A percentile compares a stretch with the other conserved stretches of the same genome.
These are phyloP conservation scores for Acyrthosiphon pisum DNA, from an alignment of 1,140 invertebrate species.

Conservation along the genomic window DNA sequence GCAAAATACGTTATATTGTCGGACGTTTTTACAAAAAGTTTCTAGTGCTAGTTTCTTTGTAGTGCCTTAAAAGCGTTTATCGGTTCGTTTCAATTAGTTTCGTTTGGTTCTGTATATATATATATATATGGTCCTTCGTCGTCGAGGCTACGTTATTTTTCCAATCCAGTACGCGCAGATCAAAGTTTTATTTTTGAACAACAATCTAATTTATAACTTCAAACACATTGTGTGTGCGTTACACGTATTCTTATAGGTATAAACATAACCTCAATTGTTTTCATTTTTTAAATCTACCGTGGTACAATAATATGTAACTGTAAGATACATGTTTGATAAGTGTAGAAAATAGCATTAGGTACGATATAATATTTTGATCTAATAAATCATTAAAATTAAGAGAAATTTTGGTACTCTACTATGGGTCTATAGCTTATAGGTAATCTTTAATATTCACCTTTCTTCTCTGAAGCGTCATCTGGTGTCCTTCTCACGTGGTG, in stretches of 20 bases:
- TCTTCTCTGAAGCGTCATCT: neutral
- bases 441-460: neutral
- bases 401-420: neutral
- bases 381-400: neutral
- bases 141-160: neutral
- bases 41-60: neutral
- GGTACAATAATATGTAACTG: neutral
- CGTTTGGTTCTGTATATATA: neutral
- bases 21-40: neutral
- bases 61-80: neutral
- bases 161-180: neutral
- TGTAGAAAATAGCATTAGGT: neutral
- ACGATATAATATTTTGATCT: neutral
- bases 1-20: neutral
- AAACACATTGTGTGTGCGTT: neutral
- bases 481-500: conserved; percentile 6
- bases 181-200: conserved; percentile 2
- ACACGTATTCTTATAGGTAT: neutral
- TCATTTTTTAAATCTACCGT: neutral
- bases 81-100: conserved; percentile 5
- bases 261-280: neutral
- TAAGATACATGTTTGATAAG: neutral
- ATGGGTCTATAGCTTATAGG: neutral
- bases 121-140: neutral
- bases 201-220: conserved; percentile 12